Percentiles rank a stretch among this genome's conserved stretches.
Conservation (phyloP, 35 echinoderm and acorn worm species). For the Apostichopus japonicus region DNA sequence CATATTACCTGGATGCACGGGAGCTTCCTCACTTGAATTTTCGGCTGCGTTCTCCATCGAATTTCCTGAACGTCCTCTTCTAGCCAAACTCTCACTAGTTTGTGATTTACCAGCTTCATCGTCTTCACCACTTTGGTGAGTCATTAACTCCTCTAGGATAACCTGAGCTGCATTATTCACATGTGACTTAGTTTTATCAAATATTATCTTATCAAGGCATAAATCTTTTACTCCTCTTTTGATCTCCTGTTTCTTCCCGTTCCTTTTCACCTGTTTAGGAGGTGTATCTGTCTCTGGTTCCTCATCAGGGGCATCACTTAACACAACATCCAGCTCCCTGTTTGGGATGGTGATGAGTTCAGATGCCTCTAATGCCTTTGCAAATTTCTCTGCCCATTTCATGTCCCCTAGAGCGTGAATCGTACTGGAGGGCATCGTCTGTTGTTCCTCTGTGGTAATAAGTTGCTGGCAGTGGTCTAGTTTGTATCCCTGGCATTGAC, state of each 20-base stretch:
- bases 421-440: slow-evolving; percentile 26
- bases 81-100: not conserved
- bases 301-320: not conserved
- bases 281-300: not conserved
- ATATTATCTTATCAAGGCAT: not conserved
- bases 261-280: not conserved
- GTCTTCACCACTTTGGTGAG: too few relatives aligned
- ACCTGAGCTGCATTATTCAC: not conserved
- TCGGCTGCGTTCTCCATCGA: not conserved
- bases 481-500: slow-evolving; percentile 46
- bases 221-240: slow-evolving; percentile 4
- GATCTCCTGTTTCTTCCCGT: not conserved
- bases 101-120: not conserved
- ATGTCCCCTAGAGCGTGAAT: slow-evolving; percentile 12
- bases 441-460: not conserved
- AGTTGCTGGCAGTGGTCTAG: slow-evolving; percentile 7
- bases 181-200: slow-evolving; percentile 11
- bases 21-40: not conserved
- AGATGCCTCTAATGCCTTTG: slow-evolving; percentile 28
- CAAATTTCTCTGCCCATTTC: slow-evolving; percentile 29
- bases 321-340: not conserved
- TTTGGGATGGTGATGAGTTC: slow-evolving; percentile 35
- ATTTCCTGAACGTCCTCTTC: not conserved
- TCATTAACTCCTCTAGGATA: slow-evolving; percentile 7
- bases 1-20: not conserved